Percentiles rank a stretch among this genome's conserved stretches.
Evolutionary conservation across 2,797 vertebrate species (phyloP).

Genomic region (Enteromius afrohamiltoni): DNA sequence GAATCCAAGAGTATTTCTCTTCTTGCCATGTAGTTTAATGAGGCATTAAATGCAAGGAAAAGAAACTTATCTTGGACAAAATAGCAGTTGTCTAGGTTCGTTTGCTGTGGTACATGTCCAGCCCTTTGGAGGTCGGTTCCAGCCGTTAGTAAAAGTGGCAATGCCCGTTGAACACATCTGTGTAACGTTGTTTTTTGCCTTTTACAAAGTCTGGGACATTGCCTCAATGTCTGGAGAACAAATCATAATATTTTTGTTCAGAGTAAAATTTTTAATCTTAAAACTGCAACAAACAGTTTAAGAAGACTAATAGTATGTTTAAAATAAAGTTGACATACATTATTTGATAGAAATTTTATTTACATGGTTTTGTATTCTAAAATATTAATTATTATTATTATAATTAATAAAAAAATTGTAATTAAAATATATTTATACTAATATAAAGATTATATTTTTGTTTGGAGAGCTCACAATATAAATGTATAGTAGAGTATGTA

Average conservation of each 20-base stretch:
- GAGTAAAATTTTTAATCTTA: neutral
- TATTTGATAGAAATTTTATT: neutral
- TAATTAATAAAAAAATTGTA: neutral
- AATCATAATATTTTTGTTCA: constrained; percentile 12
- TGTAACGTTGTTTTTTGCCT: neutral
- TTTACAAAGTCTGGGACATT: constrained; percentile 25
- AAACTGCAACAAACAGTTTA: neutral
- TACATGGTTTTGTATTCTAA: neutral
- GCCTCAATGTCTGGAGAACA: constrained; percentile 4
- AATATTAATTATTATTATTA: neutral
- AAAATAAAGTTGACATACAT: neutral
- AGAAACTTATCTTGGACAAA: constrained; percentile 51
- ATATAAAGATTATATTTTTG: neutral
- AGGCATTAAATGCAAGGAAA: constrained; percentile 61
- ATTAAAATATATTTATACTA: neutral
- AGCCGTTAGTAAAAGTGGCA: constrained; percentile 68
- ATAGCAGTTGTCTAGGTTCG: constrained; percentile 59
- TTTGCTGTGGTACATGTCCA: constrained; percentile 70
- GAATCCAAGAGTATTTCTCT: constrained; percentile 46
- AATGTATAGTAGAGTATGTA: neutral
- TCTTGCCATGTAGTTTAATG: constrained; percentile 53
- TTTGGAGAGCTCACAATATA: neutral
- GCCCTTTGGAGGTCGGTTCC: constrained; percentile 68
- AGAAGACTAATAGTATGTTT: neutral
- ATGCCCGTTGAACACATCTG: constrained; percentile 17